Evolutionary conservation across 2,797 vertebrate species (phyloP), one percentile per base, ranked within the genome.

Genomic region (Brotula barbata): DNA sequence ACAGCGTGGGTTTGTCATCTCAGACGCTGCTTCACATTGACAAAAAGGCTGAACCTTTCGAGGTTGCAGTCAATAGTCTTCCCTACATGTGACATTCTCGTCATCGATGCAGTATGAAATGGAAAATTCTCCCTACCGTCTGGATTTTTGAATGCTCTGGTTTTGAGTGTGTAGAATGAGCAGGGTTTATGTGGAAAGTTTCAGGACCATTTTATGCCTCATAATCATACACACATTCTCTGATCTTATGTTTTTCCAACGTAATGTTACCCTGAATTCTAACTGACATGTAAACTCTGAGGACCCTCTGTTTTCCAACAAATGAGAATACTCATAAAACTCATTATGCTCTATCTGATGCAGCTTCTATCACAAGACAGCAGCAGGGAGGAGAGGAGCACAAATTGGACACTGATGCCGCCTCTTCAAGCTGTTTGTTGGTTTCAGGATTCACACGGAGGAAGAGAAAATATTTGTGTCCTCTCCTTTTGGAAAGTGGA

Each of bases 381-480:
- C 41, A 37, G 22, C 37, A 7, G 15, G 28, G 5, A 50, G 15
- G n/a, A 51, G 9, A 31, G 25, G 45, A 63, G 33, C 11, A 14
- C 3, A 6, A 34, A 3, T 43, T n/a, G 1, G 12, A 28, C 36
- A 5, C 6, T 3, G 1, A 10, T 21, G 11, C 42, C 19, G 28
- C 28, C 28, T 34, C 10, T 13, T 56, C 8, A 14, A 45, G 13
- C 1, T n/a, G 20, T 44, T 60, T 47, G 25, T 59, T 56, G 13
- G 37, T 64, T 67, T 54, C 33, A 31, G 68, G 23, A 15, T 8
- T 56, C 45, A 34, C 42, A 58, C 21, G 4, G 45, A 61, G 52
- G 8, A 4, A 64, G 31, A 41, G 43, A 54, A 46, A 49, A 75
- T 50, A 61, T 58, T 82, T 64, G 28, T 21, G 72, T 73, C 75